A percentile compares a stretch with the other conserved stretches of the same genome.
Evolutionary conservation across 2,888 invertebrate genomes (phyloP).

Genomic region (Napeogenes sylphis): DNA sequence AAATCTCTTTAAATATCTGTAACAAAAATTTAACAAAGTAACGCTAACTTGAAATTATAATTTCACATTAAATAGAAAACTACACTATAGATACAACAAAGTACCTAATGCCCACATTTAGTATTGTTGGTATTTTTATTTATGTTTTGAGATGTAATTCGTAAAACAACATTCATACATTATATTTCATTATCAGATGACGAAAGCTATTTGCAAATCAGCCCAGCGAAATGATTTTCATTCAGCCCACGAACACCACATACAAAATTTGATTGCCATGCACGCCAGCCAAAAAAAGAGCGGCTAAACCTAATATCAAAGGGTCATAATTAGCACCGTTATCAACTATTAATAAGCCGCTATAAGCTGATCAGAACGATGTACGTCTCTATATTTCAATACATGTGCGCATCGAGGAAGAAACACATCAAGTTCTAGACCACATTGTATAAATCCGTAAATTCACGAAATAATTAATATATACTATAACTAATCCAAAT

Average conservation of each 20-base stretch:
- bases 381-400: too few relatives aligned
- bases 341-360: slow-evolving; percentile 65
- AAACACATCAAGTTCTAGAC: slow-evolving; percentile 64
- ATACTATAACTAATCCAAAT: slow-evolving; percentile 64
- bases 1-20: too few relatives aligned
- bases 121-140: too few relatives aligned
- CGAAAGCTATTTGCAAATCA: slow-evolving; percentile 82
- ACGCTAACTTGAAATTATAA: too few relatives aligned
- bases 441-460: slow-evolving; percentile 56
- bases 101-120: too few relatives aligned
- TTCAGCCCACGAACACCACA: slow-evolving; percentile 75
- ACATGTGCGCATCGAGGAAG: slow-evolving; percentile 49
- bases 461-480: slow-evolving; percentile 40
- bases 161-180: too few relatives aligned
- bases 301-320: slow-evolving; percentile 40
- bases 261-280: slow-evolving; percentile 74
- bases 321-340: slow-evolving; percentile 75
- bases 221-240: slow-evolving; percentile 63
- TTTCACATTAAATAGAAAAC: too few relatives aligned
- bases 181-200: too few relatives aligned
- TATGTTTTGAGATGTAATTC: too few relatives aligned
- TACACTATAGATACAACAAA: too few relatives aligned
- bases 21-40: too few relatives aligned
- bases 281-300: slow-evolving; percentile 51
- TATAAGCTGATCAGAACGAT: slow-evolving; percentile 21